These are phyloP conservation scores for Dryococelus australis DNA, from an alignment of 2,888 invertebrate genomes.

Conservation along the genomic window DNA sequence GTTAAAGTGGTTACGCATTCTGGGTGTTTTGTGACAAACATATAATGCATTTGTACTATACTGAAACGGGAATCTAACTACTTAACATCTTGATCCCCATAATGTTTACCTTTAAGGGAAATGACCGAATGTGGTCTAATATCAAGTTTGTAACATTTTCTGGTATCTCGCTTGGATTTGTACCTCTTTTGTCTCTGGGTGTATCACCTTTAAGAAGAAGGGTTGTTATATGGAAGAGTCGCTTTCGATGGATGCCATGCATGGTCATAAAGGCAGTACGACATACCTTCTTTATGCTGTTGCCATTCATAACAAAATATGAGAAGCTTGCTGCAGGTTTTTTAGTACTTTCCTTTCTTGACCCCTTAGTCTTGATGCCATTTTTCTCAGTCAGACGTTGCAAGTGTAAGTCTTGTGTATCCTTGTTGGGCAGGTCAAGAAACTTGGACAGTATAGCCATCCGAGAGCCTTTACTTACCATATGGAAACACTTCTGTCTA, in stretches of 20 bases:
- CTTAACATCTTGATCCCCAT: background rate
- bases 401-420: background rate
- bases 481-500: too few relatives aligned
- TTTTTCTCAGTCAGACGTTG: background rate
- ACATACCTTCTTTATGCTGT: conserved; percentile 5
- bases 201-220: too few relatives aligned
- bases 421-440: background rate
- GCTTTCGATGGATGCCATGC: background rate
- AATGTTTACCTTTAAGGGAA: background rate
- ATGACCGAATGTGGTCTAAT: background rate
- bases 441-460: background rate
- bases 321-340: background rate
- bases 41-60: background rate
- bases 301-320: too few relatives aligned
- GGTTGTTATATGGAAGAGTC: background rate
- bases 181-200: conserved; percentile 18
- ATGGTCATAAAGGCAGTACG: background rate
- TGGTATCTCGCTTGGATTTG: background rate
- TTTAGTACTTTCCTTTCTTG: background rate
- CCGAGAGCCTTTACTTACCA: too few relatives aligned
- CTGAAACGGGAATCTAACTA: background rate
- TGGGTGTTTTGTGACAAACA: too few relatives aligned
- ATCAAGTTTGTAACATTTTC: background rate
- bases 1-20: background rate
- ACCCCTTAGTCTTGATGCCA: background rate